Evolutionary conservation across 1,140 invertebrate species (phyloP), one percentile per base, ranked within the genome.

Genomic region (Drosophila punjabiensis): DNA sequence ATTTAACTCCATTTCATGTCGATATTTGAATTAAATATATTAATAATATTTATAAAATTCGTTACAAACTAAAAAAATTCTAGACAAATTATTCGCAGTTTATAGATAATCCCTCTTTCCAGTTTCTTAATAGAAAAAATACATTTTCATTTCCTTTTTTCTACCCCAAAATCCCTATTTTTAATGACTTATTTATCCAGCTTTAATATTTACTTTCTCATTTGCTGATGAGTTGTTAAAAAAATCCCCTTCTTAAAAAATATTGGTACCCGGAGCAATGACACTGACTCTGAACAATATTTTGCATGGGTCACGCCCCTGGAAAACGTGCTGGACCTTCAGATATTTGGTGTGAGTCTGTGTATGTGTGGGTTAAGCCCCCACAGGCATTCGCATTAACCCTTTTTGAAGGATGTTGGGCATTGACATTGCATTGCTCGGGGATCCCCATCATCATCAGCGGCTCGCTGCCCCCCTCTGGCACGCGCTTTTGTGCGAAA

Each of bases 401-500:
- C 79, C 82, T 79, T 85, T 85, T 80, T 39, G 20, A 62, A 65
- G 78, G 52, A 43, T 39, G 48, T n/a, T 80, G 67, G 64, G 65
- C 76, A 79, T 79, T 79, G 77, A 79, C 78, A 76, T 65, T 71
- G 80, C 67, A 65, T 62, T 67, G 67, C 81, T 77, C 53, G 75
- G 53, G 33, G 28, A 24, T 63, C 53, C 56, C 11, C 33, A 24
- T 20, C 48, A 13, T 28, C 41, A 53, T 55, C 47, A 47, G 24
- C 9, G 62, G 39, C 64, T 66, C 70, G 43, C 55, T 58, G 59
- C 30, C 45, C 33, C 33, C 47, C 24, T 53, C 62, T 50, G 76
- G 79, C 81, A 85, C 86, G 86, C 82, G 86, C 86, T 86, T 85
- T 90, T 90, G 82, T 90, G 86, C 82, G 73, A 82, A 90, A 90